phyloP scores from a whole-genome alignment of 2,888 invertebrate genomes.

The Eueremaeus valkanovi region DNA sequence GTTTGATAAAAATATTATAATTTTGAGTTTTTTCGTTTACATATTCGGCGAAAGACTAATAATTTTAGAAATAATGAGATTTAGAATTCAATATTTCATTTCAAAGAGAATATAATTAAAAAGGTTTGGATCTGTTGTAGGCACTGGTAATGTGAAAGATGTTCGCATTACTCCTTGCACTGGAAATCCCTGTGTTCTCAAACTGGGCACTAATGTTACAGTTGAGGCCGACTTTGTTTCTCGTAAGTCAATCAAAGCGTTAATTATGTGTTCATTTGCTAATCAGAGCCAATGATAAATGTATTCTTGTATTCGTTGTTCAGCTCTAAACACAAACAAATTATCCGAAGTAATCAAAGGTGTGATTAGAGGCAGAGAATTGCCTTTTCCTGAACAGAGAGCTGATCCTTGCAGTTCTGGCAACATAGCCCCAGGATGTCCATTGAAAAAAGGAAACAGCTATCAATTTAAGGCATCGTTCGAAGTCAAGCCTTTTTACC shows the following conservation, averaged over 20 bases:
- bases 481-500: constrained; percentile 44
- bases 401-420: constrained; percentile 42
- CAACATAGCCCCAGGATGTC: constrained; percentile 40
- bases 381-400: constrained; percentile 42
- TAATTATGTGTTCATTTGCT: background rate
- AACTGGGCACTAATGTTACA: constrained; percentile 42
- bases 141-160: constrained; percentile 42
- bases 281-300: background rate
- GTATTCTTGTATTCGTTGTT: background rate
- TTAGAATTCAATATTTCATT: no score
- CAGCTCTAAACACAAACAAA: constrained; percentile 38
- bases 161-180: constrained; percentile 41
- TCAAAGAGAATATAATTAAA: no score
- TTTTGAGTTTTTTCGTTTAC: no score
- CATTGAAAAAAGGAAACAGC: constrained; percentile 36
- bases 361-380: constrained; percentile 43
- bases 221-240: constrained; percentile 42
- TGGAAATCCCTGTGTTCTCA: constrained; percentile 39
- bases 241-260: constrained; percentile 40
- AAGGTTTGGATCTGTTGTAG: no score
- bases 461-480: constrained; percentile 42
- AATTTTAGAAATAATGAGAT: no score
- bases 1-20: no score
- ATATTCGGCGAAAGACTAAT: no score
- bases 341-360: constrained; percentile 42